Base-by-base conservation (phyloP, 2,888 invertebrate species). In the Automeris io region DNA sequence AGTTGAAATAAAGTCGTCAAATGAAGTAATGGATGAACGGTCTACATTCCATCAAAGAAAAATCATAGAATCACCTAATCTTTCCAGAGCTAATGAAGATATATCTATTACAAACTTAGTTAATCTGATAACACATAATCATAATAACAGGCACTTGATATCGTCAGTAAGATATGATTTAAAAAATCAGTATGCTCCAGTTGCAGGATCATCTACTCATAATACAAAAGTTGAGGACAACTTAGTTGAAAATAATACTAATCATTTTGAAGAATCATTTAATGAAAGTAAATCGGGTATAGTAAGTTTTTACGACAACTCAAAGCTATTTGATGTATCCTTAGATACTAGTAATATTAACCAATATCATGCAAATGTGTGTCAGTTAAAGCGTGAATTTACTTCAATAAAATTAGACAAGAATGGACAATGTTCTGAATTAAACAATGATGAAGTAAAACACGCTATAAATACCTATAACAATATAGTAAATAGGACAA, bases 241-340 rank as follows among this genome's bases (percentile, higher is more conserved):
- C 26, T 22, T 32, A 21, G 32, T 26, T 6, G 42, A 46, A 29
- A 47, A 63, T 45, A 35, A 52, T 32, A 65, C 60, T 18, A 54
- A 57, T 48, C 64, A 72, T 41, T 64, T 67, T 13, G 65, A 73
- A 32, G 75, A 74, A 5, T 71, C 78, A 3, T 55, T 61, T 35
- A 75, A 80, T 49, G 60, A 63, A 37, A 61, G 60, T 52, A 61
- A 67, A 43, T 45, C 52, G 42, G 85, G 79, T 16, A 82, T 86
- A 42, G 52, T 66, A 46, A 86, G 83, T 49, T 86, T 85, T 58
- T 85, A 86, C 49, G 59, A 80, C 41, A 64, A 57, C 38, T 85
- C 86, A 7, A 80, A 76, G 57, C 33, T 82, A 25, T 82, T 86
- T 54, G 70, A 86, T 56, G 40, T 59, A 5, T 72, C 82, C 9